Conservation (phyloP, 2,797 vertebrate genomes). For the Dryobates pubescens region DNA sequence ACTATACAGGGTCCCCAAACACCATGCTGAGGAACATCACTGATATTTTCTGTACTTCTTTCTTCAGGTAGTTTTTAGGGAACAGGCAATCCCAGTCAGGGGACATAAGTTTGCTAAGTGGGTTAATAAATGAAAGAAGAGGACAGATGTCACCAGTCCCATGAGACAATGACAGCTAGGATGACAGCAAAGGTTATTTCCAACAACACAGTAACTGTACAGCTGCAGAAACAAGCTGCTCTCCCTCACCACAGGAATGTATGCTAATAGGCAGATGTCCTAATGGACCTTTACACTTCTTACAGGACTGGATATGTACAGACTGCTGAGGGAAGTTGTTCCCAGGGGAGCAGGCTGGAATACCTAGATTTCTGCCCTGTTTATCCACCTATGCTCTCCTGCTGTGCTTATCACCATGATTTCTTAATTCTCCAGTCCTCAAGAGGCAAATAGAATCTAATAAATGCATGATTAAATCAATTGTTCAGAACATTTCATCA, state of each 20-base stretch:
- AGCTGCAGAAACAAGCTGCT: neutral
- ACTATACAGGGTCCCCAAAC: neutral
- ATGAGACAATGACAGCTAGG: neutral
- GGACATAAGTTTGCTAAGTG: neutral
- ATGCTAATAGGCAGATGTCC: neutral
- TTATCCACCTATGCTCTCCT: neutral
- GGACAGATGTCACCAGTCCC: rapidly evolving
- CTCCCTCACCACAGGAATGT: neutral
- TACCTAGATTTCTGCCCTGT: neutral
- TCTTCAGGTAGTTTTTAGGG: neutral
- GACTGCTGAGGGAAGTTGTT: neutral
- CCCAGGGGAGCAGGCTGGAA: neutral
- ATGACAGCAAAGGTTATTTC: neutral
- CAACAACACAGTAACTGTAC: neutral
- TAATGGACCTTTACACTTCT: neutral
- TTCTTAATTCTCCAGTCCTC: neutral
- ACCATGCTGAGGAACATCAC: neutral
- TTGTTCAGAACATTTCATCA: neutral
- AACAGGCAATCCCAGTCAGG: neutral
- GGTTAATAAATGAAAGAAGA: neutral
- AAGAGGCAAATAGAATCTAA: neutral
- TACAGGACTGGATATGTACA: neutral
- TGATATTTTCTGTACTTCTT: neutral
- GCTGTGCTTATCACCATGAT: neutral
- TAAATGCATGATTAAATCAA: neutral